These are phyloP conservation scores for Yoshiicerus persimilis DNA, from an alignment of 1,140 invertebrate genomes.

Conservation along the genomic window DNA sequence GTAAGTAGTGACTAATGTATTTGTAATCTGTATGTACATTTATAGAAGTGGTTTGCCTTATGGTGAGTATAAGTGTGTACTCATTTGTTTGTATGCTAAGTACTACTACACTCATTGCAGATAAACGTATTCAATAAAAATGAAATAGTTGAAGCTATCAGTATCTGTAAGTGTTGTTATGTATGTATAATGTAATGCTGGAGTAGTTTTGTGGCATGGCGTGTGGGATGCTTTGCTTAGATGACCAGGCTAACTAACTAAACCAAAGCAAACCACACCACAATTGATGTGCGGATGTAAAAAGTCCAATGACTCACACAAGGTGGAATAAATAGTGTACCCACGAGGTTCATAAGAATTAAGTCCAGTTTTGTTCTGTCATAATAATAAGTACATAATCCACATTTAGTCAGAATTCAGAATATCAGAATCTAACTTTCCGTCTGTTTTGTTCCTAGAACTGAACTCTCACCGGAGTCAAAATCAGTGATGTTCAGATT, in stretches of 20 bases:
- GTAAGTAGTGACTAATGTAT: not conserved
- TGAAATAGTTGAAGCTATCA: not conserved
- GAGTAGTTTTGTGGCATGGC: too few relatives aligned
- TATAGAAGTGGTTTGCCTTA: not conserved
- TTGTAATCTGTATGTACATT: not conserved
- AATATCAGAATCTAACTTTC: not conserved
- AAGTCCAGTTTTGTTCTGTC: not conserved
- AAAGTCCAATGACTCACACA: slow-evolving; percentile 12
- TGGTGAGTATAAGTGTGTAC: not conserved
- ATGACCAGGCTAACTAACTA: not conserved
- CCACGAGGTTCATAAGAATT: not conserved
- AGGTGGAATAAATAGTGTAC: not conserved
- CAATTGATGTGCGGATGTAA: not conserved
- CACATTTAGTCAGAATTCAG: not conserved
- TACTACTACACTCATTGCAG: not conserved
- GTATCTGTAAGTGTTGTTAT: not conserved
- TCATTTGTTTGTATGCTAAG: not conserved
- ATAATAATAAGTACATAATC: not conserved
- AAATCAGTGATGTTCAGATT: not conserved
- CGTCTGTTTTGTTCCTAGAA: not conserved
- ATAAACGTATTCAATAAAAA: not conserved
- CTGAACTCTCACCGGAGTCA: not conserved
- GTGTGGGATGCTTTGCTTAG: not conserved
- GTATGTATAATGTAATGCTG: too few relatives aligned
- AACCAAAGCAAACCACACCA: not conserved